Evolutionary conservation across 2,797 vertebrate species (phyloP), one percentile per base, ranked within the genome.

Genomic region (Gobio occitaniae): DNA sequence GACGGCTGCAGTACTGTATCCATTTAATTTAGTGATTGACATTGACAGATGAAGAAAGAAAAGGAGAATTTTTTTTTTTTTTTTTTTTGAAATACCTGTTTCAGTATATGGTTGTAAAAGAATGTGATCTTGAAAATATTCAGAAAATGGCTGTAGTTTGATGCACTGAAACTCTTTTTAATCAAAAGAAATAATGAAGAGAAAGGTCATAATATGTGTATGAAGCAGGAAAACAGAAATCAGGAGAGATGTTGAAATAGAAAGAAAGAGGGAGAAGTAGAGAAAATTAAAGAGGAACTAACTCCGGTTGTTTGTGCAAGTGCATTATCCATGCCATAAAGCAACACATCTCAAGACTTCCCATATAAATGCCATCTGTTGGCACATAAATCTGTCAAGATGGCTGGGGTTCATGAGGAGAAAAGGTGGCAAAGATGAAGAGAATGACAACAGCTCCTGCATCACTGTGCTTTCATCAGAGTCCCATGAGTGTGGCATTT

Each of bases 301-400:
- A 87, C 63, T 80, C 69, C 91, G 95, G 95, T 96, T 96, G 96
- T 98, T 97, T 97, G 96, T 96, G 97, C 94, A 95, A 97, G 96
- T 97, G 96, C 97, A 96, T 98, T 98, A 98, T 98, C 97, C 97
- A 96, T 96, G 96, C 96, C 95, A 95, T 96, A 97, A 97, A 97
- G 96, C 96, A 96, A 96, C 96, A 97, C 96, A 97, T 98, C 97
- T 98, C 96, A 96, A 97, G 95, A 96, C 96, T 96, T 96, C 96
- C 95, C 96, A 96, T 94, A 94, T 96, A 97, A 97, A 95, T 96
- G 96, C 96, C 97, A 97, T 97, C 97, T 97, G 97, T 96, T 96
- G 95, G 95, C 95, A 92, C 95, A 96, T 98, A 97, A 97, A 97
- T 98, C 96, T 97, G 95, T 96, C 95, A 93, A 92, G 93, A 93